phyloP scores from a whole-genome alignment of 2,888 invertebrate species.

The Villa cingulata region DNA sequence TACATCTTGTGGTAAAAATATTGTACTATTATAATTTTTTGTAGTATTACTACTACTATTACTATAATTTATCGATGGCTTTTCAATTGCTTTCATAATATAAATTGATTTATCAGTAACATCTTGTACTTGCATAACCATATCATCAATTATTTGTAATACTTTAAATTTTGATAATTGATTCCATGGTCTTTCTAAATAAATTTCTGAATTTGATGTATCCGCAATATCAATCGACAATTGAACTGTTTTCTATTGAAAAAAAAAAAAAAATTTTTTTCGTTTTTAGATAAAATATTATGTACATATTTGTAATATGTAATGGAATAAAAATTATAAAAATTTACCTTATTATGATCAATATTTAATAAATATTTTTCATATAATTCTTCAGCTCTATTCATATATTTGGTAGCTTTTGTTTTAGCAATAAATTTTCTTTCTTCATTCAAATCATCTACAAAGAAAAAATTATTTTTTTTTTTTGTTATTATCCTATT shows the following conservation, averaged over 20 bases:
- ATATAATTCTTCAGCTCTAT: conserved; percentile 31
- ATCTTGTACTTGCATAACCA: conserved; percentile 35
- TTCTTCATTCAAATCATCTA: conserved; percentile 29
- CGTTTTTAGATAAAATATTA: neutral
- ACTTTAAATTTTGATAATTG: conserved; percentile 34
- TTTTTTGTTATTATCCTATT: too few relatives aligned
- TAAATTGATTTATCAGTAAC: conserved; percentile 29
- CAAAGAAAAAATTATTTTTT: too few relatives aligned
- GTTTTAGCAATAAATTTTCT: conserved; percentile 33
- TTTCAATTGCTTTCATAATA: conserved; percentile 34
- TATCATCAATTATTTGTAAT: conserved; percentile 25
- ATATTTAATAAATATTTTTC: conserved; percentile 23
- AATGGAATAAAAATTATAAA: too few relatives aligned
- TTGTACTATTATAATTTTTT: conserved; percentile 21
- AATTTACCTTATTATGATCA: conserved; percentile 13
- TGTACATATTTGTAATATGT: too few relatives aligned
- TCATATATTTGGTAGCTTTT: conserved; percentile 33
- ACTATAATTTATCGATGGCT: conserved; percentile 30
- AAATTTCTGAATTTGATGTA: conserved; percentile 15
- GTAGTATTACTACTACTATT: conserved; percentile 29
- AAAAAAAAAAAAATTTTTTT: conserved; percentile 5
- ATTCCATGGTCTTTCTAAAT: conserved; percentile 33
- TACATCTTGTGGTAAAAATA: conserved; percentile 32
- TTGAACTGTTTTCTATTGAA: conserved; percentile 21
- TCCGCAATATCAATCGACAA: conserved; percentile 25